Evolutionary conservation across 2,113 vertebrate species (phyloP).

Genomic region (Seriola rivoliana): DNA sequence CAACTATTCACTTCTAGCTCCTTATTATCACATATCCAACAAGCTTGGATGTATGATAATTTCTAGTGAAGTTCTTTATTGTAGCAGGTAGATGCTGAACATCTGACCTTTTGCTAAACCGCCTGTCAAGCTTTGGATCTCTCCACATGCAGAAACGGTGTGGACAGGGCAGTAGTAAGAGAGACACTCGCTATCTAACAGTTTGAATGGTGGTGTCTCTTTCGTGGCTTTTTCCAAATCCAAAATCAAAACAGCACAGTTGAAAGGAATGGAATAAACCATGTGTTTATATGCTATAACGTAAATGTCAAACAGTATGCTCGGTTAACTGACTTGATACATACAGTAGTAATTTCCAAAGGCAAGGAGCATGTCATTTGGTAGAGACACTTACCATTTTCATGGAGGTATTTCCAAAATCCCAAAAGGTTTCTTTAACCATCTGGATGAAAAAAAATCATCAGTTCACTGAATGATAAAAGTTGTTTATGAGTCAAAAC

Average conservation of each 20-base stretch:
- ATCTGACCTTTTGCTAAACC: slow-evolving; percentile 14
- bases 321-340: not conserved
- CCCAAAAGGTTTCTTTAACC: not conserved
- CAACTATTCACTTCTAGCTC: slow-evolving; percentile 32
- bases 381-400: not conserved
- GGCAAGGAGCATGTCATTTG: not conserved
- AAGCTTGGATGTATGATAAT: slow-evolving; percentile 19
- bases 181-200: not conserved
- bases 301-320: not conserved
- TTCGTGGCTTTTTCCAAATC: not conserved
- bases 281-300: not conserved
- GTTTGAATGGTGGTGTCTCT: not conserved
- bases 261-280: not conserved
- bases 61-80: slow-evolving; percentile 12
- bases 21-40: slow-evolving; percentile 37
- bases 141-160: not conserved
- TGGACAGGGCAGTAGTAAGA: not conserved
- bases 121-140: not conserved
- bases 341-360: not conserved
- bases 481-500: not conserved
- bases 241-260: not conserved
- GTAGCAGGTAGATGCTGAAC: not conserved
- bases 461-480: not conserved
- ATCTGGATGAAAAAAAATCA: not conserved
- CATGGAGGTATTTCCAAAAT: not conserved